Evolutionary conservation across 2,797 vertebrate species (phyloP).

Genomic region (Fundulus diaphanus): DNA sequence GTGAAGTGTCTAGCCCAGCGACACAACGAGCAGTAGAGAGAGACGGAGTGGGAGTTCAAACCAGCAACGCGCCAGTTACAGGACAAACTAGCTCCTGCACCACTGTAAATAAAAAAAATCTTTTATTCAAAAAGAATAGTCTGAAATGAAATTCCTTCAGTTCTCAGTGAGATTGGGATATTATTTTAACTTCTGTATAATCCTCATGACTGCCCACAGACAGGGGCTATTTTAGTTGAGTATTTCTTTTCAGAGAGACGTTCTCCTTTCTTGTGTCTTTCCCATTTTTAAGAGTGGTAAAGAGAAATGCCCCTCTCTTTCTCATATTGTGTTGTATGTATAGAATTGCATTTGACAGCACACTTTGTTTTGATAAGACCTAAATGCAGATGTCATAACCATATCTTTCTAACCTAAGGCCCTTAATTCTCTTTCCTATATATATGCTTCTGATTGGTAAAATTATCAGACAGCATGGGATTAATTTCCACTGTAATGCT

Average conservation of each 20-base stretch:
- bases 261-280: neutral
- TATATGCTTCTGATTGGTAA: too few relatives aligned
- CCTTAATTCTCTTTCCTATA: too few relatives aligned
- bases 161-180: neutral
- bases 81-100: too few relatives aligned
- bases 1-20: too few relatives aligned
- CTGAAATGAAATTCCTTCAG: neutral
- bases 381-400: neutral
- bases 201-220: neutral
- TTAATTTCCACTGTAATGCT: too few relatives aligned
- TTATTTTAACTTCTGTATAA: neutral
- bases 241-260: neutral
- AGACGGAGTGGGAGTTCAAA: too few relatives aligned
- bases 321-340: neutral
- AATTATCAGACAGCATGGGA: too few relatives aligned
- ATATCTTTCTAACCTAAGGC: neutral
- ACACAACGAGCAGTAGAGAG: too few relatives aligned
- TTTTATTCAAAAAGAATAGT: neutral
- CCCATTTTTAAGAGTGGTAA: neutral
- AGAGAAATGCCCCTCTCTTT: too few relatives aligned
- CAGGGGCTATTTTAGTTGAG: neutral
- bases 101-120: too few relatives aligned
- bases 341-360: neutral
- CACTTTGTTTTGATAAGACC: neutral
- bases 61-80: too few relatives aligned